Evolutionary conservation across 2,888 invertebrate genomes (phyloP), one percentile per base, ranked within the genome.

Genomic region (Drosophila picticornis): DNA sequence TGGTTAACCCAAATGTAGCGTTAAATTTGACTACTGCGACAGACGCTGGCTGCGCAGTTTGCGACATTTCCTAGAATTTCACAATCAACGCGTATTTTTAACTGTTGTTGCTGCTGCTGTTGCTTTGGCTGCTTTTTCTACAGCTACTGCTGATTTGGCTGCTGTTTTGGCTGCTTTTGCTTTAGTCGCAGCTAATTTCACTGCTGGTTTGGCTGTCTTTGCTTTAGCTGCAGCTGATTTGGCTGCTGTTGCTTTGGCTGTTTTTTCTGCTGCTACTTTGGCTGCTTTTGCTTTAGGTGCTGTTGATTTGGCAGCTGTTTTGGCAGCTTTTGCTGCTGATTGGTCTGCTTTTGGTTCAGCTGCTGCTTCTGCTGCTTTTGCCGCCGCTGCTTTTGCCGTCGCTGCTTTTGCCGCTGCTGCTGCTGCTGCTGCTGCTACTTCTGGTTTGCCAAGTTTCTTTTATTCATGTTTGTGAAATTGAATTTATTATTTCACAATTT

Each of bases 401-500:
- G 34, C 34, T 34, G 34, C 13, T 36, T 10, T 32, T 10, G 32
- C 32, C 32, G 32, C 32, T 2, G 32, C n/a, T n/a, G 40, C 40
- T 40, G 10, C 11, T 1, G 11, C 40, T 1, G 25, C 46, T 16
- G 25, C 22, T 43, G 6, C 10, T n/a, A 5, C 57, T 71, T 61
- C 59, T 70, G 57, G 61, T 67, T 67, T 46, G 55, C 40, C 46
- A 64, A 65, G 72, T 77, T 74, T 75, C 55, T 76, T 83, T 83
- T 65, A 53, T 66, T 69, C 58, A 73, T 71, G 74, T 83, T 86
- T 90, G 87, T 87, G 87, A 90, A 90, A 87, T 88, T 88, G 71
- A 76, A 80, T 85, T 85, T 88, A 78, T 88, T 78, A 86, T 84
- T 84, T 84, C 87, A 86, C 83, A 84, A 84, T 75, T 77, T 65